phyloP scores from a whole-genome alignment of 1,140 invertebrate genomes.

The Lepidurus packardi region DNA sequence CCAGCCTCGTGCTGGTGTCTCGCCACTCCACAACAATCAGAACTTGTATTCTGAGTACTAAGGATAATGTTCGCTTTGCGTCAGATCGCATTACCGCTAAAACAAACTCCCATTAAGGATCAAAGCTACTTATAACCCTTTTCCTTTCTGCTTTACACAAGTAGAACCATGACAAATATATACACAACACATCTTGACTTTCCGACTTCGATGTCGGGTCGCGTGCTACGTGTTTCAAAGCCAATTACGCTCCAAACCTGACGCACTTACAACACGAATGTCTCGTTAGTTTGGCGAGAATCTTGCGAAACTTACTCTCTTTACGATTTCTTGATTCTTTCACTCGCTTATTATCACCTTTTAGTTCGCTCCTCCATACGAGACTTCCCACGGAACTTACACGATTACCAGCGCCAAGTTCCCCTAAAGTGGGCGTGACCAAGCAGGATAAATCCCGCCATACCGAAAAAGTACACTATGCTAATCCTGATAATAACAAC shows the following conservation, averaged over 20 bases:
- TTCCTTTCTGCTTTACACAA: slow-evolving; percentile 1
- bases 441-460: not conserved
- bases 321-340: not conserved
- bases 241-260: not conserved
- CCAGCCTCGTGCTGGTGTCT: not conserved
- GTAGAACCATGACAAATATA: not conserved
- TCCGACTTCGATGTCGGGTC: not conserved
- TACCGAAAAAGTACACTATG: not conserved
- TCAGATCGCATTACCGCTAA: slow-evolving; percentile 5
- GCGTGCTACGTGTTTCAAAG: not conserved
- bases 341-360: too few species aligned
- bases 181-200: not conserved
- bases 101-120: slow-evolving; percentile 19
- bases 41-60: slow-evolving; percentile 11
- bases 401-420: not conserved
- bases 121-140: not conserved
- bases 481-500: not conserved
- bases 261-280: not conserved
- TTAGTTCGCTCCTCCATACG: too few species aligned
- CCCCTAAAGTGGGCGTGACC: not conserved
- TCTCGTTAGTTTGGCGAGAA: not conserved
- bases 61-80: slow-evolving; percentile 21
- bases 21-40: not conserved
- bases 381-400: not conserved
- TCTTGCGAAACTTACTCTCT: not conserved